Percentiles rank a stretch among this genome's conserved stretches.
These are phyloP conservation scores for Epistrophe eligans DNA, from an alignment of 2,888 invertebrate genomes.

Conservation along the genomic window DNA sequence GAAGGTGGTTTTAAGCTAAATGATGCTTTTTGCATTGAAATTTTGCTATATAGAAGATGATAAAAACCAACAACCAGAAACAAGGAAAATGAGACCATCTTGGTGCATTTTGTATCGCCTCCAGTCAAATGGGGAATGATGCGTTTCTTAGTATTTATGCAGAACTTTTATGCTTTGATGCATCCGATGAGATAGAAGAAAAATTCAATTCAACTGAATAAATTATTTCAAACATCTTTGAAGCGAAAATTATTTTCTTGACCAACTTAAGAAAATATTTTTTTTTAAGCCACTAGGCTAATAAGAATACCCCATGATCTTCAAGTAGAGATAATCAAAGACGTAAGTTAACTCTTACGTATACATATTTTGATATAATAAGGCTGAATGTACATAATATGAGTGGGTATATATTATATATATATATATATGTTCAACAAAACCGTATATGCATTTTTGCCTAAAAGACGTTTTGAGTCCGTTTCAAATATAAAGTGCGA, in stretches of 20 bases:
- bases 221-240: constrained; percentile 2
- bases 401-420: too few relatives aligned
- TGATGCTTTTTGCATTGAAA: constrained; percentile 52
- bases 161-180: constrained; percentile 59
- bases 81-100: constrained; percentile 34
- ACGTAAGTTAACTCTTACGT: too few relatives aligned
- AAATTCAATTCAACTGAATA: constrained; percentile 18
- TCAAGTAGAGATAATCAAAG: too few relatives aligned
- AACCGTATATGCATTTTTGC: too few relatives aligned
- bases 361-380: too few relatives aligned
- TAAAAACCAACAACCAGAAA: constrained; percentile 49
- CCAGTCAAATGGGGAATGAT: constrained; percentile 44
- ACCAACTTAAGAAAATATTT: neutral
- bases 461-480: too few relatives aligned
- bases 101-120: constrained; percentile 6
- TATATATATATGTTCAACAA: too few relatives aligned
- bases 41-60: constrained; percentile 41
- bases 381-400: too few relatives aligned
- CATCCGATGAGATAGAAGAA: constrained; percentile 27
- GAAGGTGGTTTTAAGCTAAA: constrained; percentile 44
- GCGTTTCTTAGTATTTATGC: constrained; percentile 44
- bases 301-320: too few relatives aligned
- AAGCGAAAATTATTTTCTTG: constrained; percentile 1
- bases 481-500: too few relatives aligned
- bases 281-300: neutral